Base-by-base conservation (phyloP, 2,888 invertebrate genomes). In the Acleris sparsana region DNA sequence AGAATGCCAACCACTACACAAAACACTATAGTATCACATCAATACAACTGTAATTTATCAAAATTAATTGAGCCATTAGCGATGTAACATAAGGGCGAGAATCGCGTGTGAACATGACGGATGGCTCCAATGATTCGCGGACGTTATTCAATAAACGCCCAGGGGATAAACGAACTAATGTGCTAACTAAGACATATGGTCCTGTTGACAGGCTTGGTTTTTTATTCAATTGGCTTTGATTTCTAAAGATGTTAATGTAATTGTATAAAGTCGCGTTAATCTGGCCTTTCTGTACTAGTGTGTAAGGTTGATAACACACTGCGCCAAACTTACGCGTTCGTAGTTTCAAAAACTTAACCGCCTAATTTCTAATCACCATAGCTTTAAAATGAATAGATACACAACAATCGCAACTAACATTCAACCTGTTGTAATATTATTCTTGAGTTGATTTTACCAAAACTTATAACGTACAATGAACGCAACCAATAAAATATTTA, bases 81-180 rank as follows among this genome's bases (percentile, higher is more conserved):
- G n/a, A 55, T 18, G 29, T 56, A 20, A 53, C 48, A 22, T 48
- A 63, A 63, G 57, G 53, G 58, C 58, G 63, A 63, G 58, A 63
- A 53, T 63, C 33, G 53, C 63, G 53, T 53, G 58, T 53, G 46
- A 52, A 46, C 22, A 44, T 59, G 53, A 59, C 63, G 63, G 46
- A 59, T 53, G 53, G 53, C 6, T 16, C 48, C 39, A 48, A 48
- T 53, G 48, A 59, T 53, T 63, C 29, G 39, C 48, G 58, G 51
- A 29, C 46, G 39, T 63, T 59, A 63, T 63, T 53, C 58, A 63
- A 63, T 63, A 63, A 63, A 59, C 58, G 53, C 58, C 53, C 58
- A 63, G 46, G 29, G 58, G 46, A 59, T 59, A 58, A 63, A 63
- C 33, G 39, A 39, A 63, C 63, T 58, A 59, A 63, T 63, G 63